Base-by-base conservation (phyloP, 2,888 invertebrate genomes). In the Caenorhabditis sp. region DNA sequence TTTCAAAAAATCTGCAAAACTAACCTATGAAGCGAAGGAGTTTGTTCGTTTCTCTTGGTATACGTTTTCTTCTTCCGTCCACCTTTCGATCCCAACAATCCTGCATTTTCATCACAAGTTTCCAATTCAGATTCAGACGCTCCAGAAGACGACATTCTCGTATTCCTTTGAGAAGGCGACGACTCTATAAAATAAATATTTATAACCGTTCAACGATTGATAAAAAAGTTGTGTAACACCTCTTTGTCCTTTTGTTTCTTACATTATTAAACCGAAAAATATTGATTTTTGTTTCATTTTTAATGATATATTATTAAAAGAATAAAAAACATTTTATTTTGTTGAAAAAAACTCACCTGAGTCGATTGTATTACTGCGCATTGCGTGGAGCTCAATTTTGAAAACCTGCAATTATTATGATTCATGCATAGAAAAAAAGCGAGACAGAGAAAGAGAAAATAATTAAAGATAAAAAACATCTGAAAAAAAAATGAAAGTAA, bases 81-180 rank as follows among this genome's bases (percentile, higher is more conserved):
- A 20, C 26, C 14, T 43, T 17, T 10, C 17, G 26, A 26, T 21
- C 70, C 70, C 12, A 78, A 66, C 23, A 78, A 69, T 50, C 76
- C 76, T 20, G 67, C 72, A 43, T 76, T 69, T 56, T 78, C 78
- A 64, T 78, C 74, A 20, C 76, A 76, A 43, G 70, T 73, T 23
- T 76, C 76, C 21, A 60, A 64, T 23, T 78, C 78, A 1, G 76
- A 71, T 58, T 78, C 78, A 21, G 72, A 73, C 20, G 73, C 73
- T 59, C 73, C 73, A 21, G 73, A 73, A 1, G 73, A 73, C 31
- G 73, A 73, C 73, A 73, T 68, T 63, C 73, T 56, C 20, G 63
- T 31, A 36, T 53, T 67, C 12, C 68, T 64, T 17, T 61, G 64
- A 59, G 56, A 64, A n/a, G 72, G 72, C 14, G 72, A 67, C 72